Evolutionary conservation across 2,113 vertebrate genomes (phyloP), one percentile per base, ranked within the genome.

Genomic region (Reinhardtius hippoglossoides): DNA sequence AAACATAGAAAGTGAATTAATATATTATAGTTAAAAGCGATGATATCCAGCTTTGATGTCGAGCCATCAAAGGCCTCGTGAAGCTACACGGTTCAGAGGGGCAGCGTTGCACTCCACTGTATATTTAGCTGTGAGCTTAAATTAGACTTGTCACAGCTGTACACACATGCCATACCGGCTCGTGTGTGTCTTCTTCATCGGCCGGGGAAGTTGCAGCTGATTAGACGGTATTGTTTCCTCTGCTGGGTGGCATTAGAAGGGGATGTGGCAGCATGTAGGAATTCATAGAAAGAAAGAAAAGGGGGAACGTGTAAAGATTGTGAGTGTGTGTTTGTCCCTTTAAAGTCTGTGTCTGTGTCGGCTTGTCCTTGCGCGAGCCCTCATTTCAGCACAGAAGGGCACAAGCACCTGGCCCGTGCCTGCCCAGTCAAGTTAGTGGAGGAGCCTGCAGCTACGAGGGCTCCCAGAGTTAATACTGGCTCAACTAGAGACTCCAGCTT

Each of bases 1-100:
- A 89, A 90, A 92, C 84, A 91, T 91, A 90, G 88, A 84, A 80
- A 63, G 78, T 77, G 87, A 91, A 91, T 90, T 83, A 84, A 88
- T 86, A 63, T 67, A 85, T 83, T 70, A 50, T 67, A 87, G 88
- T 92, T 90, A 89, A 92, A 89, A 91, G 88, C 42, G 70, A 76
- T 86, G 78, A 73, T 75, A 67, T 86, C 59, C 60, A 48, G 67
- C 91, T 93, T 93, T 93, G 91, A 94, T 92, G 89, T 90, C 2
- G 76, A 88, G 80, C 79, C 81, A 89, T 91, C 87, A 92, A 89
- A 89, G 86, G 74, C 81, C 2, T 80, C 5, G 23, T 57, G 77
- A 76, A 86, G 67, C 69, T 62, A 64, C 72, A 35, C 13, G 65
- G 84, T 88, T 90, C 87, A 86, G 74, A 83, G 68, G 88, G 83